Evolutionary conservation across 2,888 invertebrate genomes (phyloP), one percentile per base, ranked within the genome.

Genomic region (Perdita meconis): DNA sequence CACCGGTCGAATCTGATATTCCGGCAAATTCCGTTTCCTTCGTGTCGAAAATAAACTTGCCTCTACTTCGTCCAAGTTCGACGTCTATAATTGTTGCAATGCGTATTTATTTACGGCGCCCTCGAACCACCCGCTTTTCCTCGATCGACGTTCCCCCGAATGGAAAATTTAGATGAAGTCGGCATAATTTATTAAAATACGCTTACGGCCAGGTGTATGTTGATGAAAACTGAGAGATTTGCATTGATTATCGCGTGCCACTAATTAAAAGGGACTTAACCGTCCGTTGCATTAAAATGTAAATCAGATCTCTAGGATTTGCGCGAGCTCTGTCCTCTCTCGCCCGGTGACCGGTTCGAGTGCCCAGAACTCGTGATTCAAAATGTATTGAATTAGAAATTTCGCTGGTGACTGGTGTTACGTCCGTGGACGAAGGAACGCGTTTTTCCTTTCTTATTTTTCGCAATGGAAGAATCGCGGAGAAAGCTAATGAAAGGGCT

Each of bases 231-330:
- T 74, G 73, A 63, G 83, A 88, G 89, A 88, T 90, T 90, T 90
- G 87, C 89, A 88, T 89, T 82, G 86, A 88, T 90, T 90, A 88
- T 85, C 82, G 86, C 80, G 86, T 81, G 82, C 82, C 82, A 79
- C 86, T 89, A 89, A 90, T 90, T 89, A 89, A 90, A 90, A 83
- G 85, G 74, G 89, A 88, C 89, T 90, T 88, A 88, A 84, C 88
- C 86, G 71, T 69, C 73, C 82, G 84, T 83, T 87, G 86, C 86
- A 89, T 90, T 90, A 89, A 90, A 90, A 90, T 90, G 90, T 86
- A 90, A 90, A 89, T 88, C 85, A 87, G 85, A 87, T 81, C 88
- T 84, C 78, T 57, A 69, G 80, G 56, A 57, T 80, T 63, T 47
- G 69, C 30, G 3, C 51, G 65, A 55, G 64, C 80, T 61, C 77